Conservation (phyloP, 2,113 vertebrate genomes). For the Percopsis transmontana region DNA sequence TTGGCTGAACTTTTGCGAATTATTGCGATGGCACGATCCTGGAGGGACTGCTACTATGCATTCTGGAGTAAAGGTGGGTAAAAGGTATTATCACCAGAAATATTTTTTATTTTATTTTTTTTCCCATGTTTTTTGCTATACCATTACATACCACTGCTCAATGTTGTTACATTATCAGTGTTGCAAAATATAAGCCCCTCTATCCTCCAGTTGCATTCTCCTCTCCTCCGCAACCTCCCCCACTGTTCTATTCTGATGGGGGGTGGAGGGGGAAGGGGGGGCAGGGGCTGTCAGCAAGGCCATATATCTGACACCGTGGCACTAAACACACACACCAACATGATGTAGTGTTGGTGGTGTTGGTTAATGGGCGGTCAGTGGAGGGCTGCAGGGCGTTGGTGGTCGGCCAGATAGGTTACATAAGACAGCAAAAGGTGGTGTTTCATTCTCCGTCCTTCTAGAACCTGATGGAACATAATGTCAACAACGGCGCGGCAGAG, state of each 20-base stretch:
- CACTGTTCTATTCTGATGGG: constrained; percentile 21
- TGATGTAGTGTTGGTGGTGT: constrained; percentile 22
- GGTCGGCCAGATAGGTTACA: constrained; percentile 41
- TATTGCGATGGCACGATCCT: no score
- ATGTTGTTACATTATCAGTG: no score
- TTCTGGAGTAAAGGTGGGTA: no score
- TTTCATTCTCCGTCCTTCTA: constrained; percentile 34
- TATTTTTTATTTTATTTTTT: no score
- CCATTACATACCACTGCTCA: no score
- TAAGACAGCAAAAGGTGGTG: constrained; percentile 26
- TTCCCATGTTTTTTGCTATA: no score
- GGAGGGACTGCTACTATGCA: no score
- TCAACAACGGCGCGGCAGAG: constrained; percentile 24
- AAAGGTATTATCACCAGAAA: no score
- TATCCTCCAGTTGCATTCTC: constrained; percentile 3
- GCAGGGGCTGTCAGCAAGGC: constrained; percentile 55
- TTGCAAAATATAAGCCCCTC: no score
- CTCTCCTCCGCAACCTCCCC: constrained; percentile 18
- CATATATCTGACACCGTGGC: constrained; percentile 61
- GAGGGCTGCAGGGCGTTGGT: constrained; percentile 9
- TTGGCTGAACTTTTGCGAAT: no score
- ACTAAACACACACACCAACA: constrained; percentile 22
- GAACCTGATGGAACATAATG: constrained; percentile 18
- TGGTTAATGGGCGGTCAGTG: constrained; percentile 41
- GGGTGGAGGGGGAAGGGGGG: no score